Evolutionary conservation across 2,797 vertebrate genomes (phyloP), one percentile per base, ranked within the genome.

Genomic region (Moxostoma hubbsi): DNA sequence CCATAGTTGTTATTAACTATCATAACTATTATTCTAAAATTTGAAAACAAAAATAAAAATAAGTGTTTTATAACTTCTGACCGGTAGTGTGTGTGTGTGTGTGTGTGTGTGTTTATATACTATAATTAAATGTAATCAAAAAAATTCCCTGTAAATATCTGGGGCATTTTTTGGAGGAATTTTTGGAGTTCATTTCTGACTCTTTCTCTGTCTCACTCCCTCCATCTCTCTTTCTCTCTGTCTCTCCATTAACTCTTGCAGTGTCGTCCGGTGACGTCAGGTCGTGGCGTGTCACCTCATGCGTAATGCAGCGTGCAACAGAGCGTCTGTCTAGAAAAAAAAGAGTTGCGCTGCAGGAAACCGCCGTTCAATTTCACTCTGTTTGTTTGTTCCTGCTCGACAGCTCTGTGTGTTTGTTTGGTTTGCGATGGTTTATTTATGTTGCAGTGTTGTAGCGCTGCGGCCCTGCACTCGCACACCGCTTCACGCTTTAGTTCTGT

Each of bases 401-500:
- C 81, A 82, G 88, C 85, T 84, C 58, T 81, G 53, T 68, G 46
- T 85, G 82, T 85, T 82, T 84, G 80, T 84, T 87, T 85, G 67
- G 68, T 84, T 90, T 85, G 86, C 83, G 75, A 71, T 77, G 57
- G 84, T 90, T 91, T 91, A 88, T 91, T 92, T 90, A 82, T 85
- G 87, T 89, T 81, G 86, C 86, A 79, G 89, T 7, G 86, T 88
- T 85, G 87, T 85, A 67, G 76, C 85, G 77, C 82, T 68, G 81
- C 84, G 70, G 84, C 84, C 81, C 77, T 13, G 71, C 80, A 85
- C 24, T 12, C 15, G 57, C 57, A 18, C 57, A 24, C 91, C 90
- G 86, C 84, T 90, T 84, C 86, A 86, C 90, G 89, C 87, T 86
- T 86, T 75, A 87, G 86, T 88, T 88, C 67, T 88, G 69, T 89